Evolutionary conservation across 2,113 vertebrate species (phyloP).

Genomic region (Hydrochoerus hydrochaeris): DNA sequence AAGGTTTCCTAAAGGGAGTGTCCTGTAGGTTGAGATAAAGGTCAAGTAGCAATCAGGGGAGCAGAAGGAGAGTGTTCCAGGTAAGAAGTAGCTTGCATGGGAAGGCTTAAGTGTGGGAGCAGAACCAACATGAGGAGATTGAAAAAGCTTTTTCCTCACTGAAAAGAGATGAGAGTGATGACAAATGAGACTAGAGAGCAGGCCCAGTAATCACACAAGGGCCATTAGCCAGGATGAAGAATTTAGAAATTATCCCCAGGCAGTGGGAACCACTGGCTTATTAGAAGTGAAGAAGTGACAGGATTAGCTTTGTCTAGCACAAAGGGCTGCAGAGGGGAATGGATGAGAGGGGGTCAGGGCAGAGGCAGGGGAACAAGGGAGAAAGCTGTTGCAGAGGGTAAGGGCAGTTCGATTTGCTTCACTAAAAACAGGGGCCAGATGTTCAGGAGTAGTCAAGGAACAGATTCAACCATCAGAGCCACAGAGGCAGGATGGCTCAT

Average conservation of each 20-base stretch:
- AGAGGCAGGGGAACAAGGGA: background rate
- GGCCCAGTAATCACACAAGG: background rate
- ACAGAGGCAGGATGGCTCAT: slow-evolving; percentile 58
- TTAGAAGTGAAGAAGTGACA: background rate
- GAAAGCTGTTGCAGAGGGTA: background rate
- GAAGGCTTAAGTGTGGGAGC: background rate
- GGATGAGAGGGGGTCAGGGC: background rate
- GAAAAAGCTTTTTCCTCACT: background rate
- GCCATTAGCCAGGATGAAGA: slow-evolving; percentile 9
- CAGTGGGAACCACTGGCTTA: background rate
- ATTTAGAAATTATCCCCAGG: slow-evolving; percentile 8
- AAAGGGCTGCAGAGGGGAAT: background rate
- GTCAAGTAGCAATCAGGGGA: background rate
- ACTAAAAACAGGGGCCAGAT: background rate
- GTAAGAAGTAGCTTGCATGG: background rate
- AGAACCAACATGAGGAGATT: background rate
- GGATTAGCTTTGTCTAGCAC: background rate
- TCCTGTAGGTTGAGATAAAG: slow-evolving; percentile 3
- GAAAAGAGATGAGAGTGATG: background rate
- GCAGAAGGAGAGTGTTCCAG: background rate
- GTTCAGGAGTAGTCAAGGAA: background rate
- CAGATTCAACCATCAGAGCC: slow-evolving; percentile 61
- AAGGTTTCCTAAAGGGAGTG: background rate
- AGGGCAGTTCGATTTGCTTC: background rate
- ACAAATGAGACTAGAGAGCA: background rate